Conservation (phyloP, 2,888 invertebrate genomes). For the Opisthograptis luteolata region DNA sequence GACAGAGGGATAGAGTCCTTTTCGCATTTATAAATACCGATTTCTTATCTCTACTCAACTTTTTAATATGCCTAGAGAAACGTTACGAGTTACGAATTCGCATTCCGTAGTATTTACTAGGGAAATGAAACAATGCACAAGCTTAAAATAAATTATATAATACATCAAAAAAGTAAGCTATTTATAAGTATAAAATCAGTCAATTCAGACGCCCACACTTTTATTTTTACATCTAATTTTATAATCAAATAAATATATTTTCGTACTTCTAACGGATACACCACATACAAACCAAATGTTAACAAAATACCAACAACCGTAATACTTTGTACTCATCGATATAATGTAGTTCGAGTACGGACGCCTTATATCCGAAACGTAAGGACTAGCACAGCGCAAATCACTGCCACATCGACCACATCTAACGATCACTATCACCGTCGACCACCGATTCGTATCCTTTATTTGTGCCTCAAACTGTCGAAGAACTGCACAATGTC, state of each 20-base stretch:
- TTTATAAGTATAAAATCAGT: constrained; percentile 23
- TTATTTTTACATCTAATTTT: constrained; percentile 11
- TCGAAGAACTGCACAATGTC: constrained; percentile 59
- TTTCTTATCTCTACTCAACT: too few relatives aligned
- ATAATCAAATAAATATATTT: constrained; percentile 2
- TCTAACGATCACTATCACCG: too few relatives aligned
- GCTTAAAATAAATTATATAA: constrained; percentile 25
- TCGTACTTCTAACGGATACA: not conserved
- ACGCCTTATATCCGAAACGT: constrained; percentile 3
- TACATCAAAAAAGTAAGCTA: constrained; percentile 22
- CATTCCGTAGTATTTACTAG: too few relatives aligned
- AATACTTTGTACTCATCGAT: constrained; percentile 21
- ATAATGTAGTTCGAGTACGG: constrained; percentile 2
- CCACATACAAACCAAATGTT: not conserved
- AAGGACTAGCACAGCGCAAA: constrained; percentile 15
- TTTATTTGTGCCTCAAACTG: constrained; percentile 26
- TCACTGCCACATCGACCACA: too few relatives aligned
- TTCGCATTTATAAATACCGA: too few relatives aligned
- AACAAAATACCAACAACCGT: constrained; percentile 7
- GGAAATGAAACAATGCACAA: constrained; percentile 9
- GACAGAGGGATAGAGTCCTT: too few relatives aligned
- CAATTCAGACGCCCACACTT: constrained; percentile 15
- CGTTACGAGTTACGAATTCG: too few relatives aligned
- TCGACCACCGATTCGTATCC: too few relatives aligned
- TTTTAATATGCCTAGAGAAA: too few relatives aligned